A percentile compares a stretch with the other conserved stretches of the same genome.
Evolutionary conservation across 2,888 invertebrate genomes (phyloP).

Genomic region (Luperina testacea): DNA sequence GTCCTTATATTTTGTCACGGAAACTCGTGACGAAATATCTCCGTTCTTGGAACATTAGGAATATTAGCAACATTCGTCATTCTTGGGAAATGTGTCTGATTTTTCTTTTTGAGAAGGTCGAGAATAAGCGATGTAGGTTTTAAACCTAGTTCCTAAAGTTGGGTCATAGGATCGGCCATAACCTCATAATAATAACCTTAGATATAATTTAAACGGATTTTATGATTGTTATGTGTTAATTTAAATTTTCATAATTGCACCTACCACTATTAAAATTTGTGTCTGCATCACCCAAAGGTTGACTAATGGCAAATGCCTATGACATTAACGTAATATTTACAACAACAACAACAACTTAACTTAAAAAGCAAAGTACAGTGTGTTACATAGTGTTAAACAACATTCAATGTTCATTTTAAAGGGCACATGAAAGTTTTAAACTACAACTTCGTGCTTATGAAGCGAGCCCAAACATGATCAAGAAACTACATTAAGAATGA

Average conservation of each 20-base stretch:
- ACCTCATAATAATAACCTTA: not conserved
- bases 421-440: not conserved
- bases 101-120: not conserved
- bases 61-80: not conserved
- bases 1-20: constrained; percentile 54
- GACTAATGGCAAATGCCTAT: no score
- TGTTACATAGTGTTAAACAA: not conserved
- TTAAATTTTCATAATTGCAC: not conserved
- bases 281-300: no score
- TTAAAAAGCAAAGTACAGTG: not conserved
- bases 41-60: not conserved
- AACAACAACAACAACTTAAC: not conserved
- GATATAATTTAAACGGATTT: no score
- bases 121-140: not conserved
- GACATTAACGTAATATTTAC: not conserved
- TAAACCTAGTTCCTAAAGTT: not conserved
- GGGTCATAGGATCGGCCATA: not conserved
- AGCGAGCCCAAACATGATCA: constrained; percentile 28
- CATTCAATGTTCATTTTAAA: not conserved
- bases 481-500: constrained; percentile 41
- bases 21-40: not conserved
- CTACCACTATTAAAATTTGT: not conserved
- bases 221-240: not conserved
- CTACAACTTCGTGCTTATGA: constrained; percentile 17
- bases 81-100: not conserved